These are phyloP conservation scores for Pyrrhosoma nymphula DNA, from an alignment of 2,888 invertebrate genomes.

Conservation along the genomic window DNA sequence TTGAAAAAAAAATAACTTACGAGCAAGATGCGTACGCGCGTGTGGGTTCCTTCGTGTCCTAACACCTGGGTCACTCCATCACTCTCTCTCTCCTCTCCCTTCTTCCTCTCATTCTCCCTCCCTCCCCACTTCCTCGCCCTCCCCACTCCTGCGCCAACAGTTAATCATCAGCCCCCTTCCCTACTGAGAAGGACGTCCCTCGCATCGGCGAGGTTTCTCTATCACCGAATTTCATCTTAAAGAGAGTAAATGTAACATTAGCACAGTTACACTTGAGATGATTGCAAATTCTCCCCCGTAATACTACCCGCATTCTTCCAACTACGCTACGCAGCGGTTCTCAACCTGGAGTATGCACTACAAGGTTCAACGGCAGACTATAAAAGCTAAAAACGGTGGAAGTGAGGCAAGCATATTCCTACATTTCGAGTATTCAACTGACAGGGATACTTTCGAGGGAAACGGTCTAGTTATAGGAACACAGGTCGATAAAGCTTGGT, in stretches of 20 bases:
- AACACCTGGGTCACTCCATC: conserved; percentile 43
- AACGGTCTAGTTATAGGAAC: too few relatives aligned
- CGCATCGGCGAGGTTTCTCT: neutral
- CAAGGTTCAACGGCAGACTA: too few relatives aligned
- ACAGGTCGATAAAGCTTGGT: too few relatives aligned
- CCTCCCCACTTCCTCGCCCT: neutral
- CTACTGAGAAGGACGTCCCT: neutral
- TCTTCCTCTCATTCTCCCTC: neutral
- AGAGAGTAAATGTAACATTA: neutral
- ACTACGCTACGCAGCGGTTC: too few relatives aligned
- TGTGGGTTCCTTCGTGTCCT: conserved; percentile 38
- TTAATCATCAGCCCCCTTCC: neutral
- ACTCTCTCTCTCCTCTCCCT: neutral
- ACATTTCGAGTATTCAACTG: too few relatives aligned
- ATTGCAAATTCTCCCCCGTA: too few relatives aligned
- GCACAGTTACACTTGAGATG: too few relatives aligned
- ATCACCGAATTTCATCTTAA: neutral
- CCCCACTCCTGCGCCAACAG: neutral
- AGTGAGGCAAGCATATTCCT: too few relatives aligned
- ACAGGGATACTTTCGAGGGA: too few relatives aligned
- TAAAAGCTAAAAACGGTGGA: too few relatives aligned
- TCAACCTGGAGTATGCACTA: too few relatives aligned
- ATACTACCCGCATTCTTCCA: too few relatives aligned
- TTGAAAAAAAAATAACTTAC: neutral
- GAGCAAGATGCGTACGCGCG: neutral